Base-by-base conservation (phyloP, 2,888 invertebrate species). In the Byasa hedistus region DNA sequence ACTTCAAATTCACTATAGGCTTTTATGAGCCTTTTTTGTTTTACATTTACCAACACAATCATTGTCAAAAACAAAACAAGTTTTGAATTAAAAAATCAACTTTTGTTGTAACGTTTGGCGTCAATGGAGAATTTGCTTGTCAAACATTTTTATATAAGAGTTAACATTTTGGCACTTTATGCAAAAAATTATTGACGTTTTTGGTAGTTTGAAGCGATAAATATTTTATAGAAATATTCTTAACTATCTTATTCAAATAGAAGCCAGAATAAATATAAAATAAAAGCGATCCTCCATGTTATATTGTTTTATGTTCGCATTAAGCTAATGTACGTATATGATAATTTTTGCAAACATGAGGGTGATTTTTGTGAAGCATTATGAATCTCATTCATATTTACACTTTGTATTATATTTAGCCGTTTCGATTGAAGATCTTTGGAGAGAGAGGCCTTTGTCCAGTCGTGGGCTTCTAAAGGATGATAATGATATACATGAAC, bases 71-170 rank as follows among this genome's bases (percentile, higher is more conserved):
- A 65, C 65, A 65, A 60, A 59, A 36, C 65, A 48, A 19, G 32
- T n/a, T 22, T 36, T 52, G 17, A 54, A 57, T 58, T 36, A 48
- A 22, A 56, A 60, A 64, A 54, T 23, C 19, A 65, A 10, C 56
- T 57, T 54, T 54, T 55, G 61, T 66, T 65, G 65, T 68, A 5
- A 44, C 56, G 51, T 61, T 67, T 69, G 65, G 65, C 64, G 27
- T 64, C 63, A 67, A 69, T 65, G 60, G 63, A 24, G 57, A 39
- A 48, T 48, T 65, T 68, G 48, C 27, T 51, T 57, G 10, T 60
- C 55, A 60, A 56, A 24, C 8, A 39, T 27, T 24, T 44, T 55
- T 76, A 79, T 76, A 77, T n/a, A 48, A 15, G n/a, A n/a, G n/a
- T 48, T n/a, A 54, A 54, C 12, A 54, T 23, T 54, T 54, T 12